Percentiles rank a stretch among this genome's conserved stretches.
Evolutionary conservation across 2,113 vertebrate species (phyloP).

Genomic region (Calyptomena viridis): DNA sequence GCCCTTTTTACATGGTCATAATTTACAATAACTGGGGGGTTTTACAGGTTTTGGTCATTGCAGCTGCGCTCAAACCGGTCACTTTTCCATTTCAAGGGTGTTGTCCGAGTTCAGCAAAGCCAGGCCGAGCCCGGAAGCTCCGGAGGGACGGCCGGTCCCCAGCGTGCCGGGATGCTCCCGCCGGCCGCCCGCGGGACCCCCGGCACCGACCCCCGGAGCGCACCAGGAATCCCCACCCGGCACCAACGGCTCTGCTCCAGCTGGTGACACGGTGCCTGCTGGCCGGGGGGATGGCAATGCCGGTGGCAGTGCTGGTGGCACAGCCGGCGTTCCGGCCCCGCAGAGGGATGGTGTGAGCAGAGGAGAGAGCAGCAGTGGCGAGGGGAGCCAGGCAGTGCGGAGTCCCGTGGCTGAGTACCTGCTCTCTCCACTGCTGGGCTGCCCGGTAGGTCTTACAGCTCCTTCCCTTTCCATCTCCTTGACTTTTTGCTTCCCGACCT

Average conservation of each 20-base stretch:
- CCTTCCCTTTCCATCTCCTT: not conserved
- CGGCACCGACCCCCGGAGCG: fast-evolving
- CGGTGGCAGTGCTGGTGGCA: not conserved
- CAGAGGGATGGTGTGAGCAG: fast-evolving
- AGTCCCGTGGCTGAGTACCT: slow-evolving; percentile 49
- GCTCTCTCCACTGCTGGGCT: slow-evolving; percentile 60
- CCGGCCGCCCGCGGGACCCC: fast-evolving
- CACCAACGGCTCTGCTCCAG: fast-evolving
- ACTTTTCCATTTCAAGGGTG: slow-evolving; percentile 50
- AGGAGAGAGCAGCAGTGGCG: not conserved
- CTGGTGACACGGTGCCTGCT: fast-evolving
- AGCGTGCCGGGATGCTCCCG: not conserved
- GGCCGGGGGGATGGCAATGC: fast-evolving
- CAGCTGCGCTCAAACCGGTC: fast-evolving
- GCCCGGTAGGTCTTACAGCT: slow-evolving; percentile 60
- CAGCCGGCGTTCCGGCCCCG: fast-evolving
- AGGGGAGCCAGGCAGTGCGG: not conserved
- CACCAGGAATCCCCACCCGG: fast-evolving
- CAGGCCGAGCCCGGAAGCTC: slow-evolving; percentile 20
- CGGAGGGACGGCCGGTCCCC: not conserved
- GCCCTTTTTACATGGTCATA: not conserved
- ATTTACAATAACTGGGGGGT: fast-evolving
- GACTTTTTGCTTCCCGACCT: not conserved
- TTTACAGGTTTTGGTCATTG: not conserved
- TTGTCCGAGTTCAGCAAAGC: slow-evolving; percentile 72